Percentiles rank a stretch among this genome's conserved stretches.
Evolutionary conservation across 2,888 invertebrate species (phyloP).

Genomic region (Blastobasis adustella): DNA sequence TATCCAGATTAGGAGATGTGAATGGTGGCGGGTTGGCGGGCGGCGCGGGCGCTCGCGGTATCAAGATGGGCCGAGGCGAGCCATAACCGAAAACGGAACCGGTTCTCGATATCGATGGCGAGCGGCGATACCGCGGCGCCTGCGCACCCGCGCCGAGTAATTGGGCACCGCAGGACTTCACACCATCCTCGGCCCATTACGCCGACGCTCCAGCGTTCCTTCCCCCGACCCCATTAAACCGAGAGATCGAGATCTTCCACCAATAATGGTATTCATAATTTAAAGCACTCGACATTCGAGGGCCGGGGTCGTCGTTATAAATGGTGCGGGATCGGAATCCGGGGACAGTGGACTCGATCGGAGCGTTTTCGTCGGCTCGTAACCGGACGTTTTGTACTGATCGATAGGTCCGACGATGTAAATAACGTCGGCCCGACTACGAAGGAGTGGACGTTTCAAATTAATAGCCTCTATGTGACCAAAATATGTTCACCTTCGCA

Average conservation of each 20-base stretch:
- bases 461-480: conserved; percentile 5
- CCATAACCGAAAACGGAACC: conserved; percentile 60
- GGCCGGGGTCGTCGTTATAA: conserved; percentile 49
- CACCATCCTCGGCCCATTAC: conserved; percentile 37
- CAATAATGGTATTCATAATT: conserved; percentile 5
- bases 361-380: conserved; percentile 32
- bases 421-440: background rate
- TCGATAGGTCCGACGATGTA: conserved; percentile 1
- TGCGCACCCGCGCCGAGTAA: conserved; percentile 57
- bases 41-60: background rate
- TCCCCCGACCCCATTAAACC: background rate
- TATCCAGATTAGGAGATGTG: background rate
- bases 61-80: background rate
- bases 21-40: background rate
- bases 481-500: background rate
- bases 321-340: conserved; percentile 45
- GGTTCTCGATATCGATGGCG: conserved; percentile 68
- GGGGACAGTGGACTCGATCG: conserved; percentile 36
- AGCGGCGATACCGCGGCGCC: conserved; percentile 69
- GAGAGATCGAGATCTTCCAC: background rate
- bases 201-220: conserved; percentile 2
- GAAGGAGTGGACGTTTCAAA: background rate
- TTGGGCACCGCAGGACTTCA: conserved; percentile 73
- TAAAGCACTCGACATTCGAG: conserved; percentile 34
- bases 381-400: conserved; percentile 12